Evolutionary conservation across 2,888 invertebrate species (phyloP).

Genomic region (Autographa gamma): DNA sequence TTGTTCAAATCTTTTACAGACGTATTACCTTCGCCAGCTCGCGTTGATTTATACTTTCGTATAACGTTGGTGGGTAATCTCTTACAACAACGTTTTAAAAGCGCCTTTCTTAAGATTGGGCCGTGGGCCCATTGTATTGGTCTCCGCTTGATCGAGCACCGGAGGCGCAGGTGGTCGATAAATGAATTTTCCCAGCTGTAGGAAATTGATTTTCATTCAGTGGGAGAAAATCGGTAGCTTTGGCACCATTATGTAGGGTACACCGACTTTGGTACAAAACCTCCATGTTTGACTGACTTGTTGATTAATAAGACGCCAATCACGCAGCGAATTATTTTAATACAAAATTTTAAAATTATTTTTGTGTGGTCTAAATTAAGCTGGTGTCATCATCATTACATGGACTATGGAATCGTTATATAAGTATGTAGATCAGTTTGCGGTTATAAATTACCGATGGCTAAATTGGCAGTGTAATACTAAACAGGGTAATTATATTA

Average conservation of each 20-base stretch:
- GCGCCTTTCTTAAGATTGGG: conserved; percentile 71
- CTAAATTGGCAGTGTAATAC: not conserved
- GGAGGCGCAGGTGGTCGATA: conserved; percentile 76
- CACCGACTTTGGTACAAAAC: conserved; percentile 54
- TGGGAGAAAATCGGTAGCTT: conserved; percentile 66
- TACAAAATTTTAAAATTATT: too few relatives aligned
- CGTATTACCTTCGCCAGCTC: conserved; percentile 46
- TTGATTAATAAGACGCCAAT: conserved; percentile 48
- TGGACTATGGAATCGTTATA: not conserved
- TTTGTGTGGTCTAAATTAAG: too few relatives aligned
- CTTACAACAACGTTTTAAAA: conserved; percentile 69
- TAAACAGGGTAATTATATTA: not conserved
- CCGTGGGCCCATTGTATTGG: conserved; percentile 69
- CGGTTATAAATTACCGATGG: not conserved
- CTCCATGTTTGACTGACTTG: conserved; percentile 36
- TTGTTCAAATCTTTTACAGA: conserved; percentile 47
- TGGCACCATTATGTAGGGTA: conserved; percentile 62
- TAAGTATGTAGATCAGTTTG: not conserved
- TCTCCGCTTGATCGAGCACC: conserved; percentile 72
- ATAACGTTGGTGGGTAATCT: conserved; percentile 62
- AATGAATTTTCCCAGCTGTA: conserved; percentile 74
- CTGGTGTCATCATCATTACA: too few relatives aligned
- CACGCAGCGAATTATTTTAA: conserved; percentile 3
- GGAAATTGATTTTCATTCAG: conserved; percentile 79
- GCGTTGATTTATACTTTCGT: conserved; percentile 55